Conservation (phyloP, 2,888 invertebrate species). For the Spisula subtruncata region DNA sequence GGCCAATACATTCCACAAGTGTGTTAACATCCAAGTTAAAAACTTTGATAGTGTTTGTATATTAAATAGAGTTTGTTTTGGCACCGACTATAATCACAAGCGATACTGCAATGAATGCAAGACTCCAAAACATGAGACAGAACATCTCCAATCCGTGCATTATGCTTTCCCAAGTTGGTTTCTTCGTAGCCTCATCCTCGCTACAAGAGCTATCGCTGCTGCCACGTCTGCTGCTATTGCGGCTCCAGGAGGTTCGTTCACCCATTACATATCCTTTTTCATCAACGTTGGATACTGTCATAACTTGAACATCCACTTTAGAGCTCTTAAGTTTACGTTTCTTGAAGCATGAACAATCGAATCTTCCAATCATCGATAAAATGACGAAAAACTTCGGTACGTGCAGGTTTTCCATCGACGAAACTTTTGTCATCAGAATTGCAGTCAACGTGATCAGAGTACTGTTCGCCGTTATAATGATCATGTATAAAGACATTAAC, state of each 20-base stretch:
- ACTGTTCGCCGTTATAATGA: constrained; percentile 45
- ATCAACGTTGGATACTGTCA: too few relatives aligned
- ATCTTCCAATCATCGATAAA: neutral
- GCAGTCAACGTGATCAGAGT: constrained; percentile 34
- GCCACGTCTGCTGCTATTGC: neutral
- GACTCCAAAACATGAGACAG: neutral
- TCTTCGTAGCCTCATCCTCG: neutral
- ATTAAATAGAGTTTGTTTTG: too few relatives aligned
- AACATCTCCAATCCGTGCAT: constrained; percentile 11
- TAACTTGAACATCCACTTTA: neutral
- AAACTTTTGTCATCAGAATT: neutral
- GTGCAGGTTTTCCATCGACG: neutral
- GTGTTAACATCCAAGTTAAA: too few relatives aligned
- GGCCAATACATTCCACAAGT: too few relatives aligned
- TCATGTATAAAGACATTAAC: constrained; percentile 51
- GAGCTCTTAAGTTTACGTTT: neutral
- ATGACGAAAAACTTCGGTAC: neutral
- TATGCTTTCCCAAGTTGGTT: neutral
- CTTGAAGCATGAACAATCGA: neutral
- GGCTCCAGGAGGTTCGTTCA: neutral
- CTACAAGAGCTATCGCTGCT: neutral
- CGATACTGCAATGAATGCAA: neutral
- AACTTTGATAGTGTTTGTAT: too few relatives aligned
- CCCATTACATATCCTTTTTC: neutral
- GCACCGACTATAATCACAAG: neutral